A percentile compares a stretch with the other conserved stretches of the same genome.
Conservation (phyloP, 1,140 invertebrate genomes). For the Drosophila watanabei region DNA sequence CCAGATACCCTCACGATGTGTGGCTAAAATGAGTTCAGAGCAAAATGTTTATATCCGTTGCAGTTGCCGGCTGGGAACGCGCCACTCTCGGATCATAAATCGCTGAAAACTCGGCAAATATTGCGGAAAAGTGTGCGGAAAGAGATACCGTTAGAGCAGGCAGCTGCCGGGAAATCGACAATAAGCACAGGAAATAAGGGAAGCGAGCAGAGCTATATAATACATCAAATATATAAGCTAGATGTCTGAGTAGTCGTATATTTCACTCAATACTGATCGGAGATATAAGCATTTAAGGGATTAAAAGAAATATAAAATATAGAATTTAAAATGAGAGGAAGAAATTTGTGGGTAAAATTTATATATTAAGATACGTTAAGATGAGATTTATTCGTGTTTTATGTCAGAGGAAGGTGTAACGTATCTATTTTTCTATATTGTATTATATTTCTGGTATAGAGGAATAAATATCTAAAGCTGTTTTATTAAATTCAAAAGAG, state of each 20-base stretch:
- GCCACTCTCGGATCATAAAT: conserved; percentile 69
- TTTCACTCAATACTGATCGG: conserved; percentile 16
- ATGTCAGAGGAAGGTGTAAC: too few species aligned
- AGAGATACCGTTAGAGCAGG: conserved; percentile 50
- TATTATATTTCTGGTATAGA: too few species aligned
- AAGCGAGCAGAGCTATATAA: conserved; percentile 44
- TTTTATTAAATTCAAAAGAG: too few species aligned
- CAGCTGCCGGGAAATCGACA: conserved; percentile 65
- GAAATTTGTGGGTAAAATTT: neutral
- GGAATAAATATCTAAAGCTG: too few species aligned
- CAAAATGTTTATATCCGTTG: conserved; percentile 80
- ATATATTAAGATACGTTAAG: neutral
- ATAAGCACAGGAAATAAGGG: conserved; percentile 78
- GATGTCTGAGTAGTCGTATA: neutral
- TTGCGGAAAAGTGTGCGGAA: conserved; percentile 76
- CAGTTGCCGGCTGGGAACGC: conserved; percentile 69
- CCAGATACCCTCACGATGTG: conserved; percentile 40
- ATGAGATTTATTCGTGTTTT: neutral
- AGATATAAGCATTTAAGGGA: conserved; percentile 8
- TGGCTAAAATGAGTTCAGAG: conserved; percentile 75
- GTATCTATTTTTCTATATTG: too few species aligned
- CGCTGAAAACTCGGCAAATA: conserved; percentile 68
- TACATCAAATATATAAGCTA: conserved; percentile 39
- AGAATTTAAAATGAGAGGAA: neutral
- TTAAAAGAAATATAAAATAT: conserved; percentile 6